Percentiles rank a stretch among this genome's conserved stretches.
phyloP scores from a whole-genome alignment of 1,140 invertebrate species.

The Pemphigus obesinymphae region DNA sequence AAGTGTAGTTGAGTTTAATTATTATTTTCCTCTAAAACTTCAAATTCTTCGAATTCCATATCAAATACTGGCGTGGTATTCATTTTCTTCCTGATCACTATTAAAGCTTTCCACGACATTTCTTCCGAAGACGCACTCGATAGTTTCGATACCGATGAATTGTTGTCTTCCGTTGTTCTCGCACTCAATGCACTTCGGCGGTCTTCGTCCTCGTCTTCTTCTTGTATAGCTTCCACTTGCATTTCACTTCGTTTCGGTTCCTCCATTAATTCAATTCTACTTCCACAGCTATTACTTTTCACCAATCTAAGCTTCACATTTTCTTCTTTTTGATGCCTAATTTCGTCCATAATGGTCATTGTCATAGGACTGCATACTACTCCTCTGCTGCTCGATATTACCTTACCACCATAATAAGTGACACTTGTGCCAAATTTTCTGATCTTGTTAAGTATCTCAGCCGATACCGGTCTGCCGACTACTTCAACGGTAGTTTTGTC shows the following conservation, averaged over 20 bases:
- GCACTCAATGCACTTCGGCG: conserved; percentile 50
- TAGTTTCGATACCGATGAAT: conserved; percentile 44
- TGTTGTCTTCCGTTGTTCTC: conserved; percentile 47
- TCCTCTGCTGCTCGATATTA: conserved; percentile 62
- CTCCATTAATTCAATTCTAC: conserved; percentile 70
- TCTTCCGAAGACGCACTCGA: conserved; percentile 48
- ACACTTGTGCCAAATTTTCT: conserved; percentile 77
- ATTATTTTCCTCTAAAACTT: conserved; percentile 53
- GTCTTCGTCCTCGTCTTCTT: conserved; percentile 48
- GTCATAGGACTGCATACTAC: conserved; percentile 61
- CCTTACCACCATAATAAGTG: conserved; percentile 79
- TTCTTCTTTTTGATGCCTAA: conserved; percentile 47
- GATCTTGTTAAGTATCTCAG: conserved; percentile 77
- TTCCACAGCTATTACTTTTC: conserved; percentile 79
- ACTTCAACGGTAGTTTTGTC: conserved; percentile 46
- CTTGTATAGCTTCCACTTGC: conserved; percentile 44
- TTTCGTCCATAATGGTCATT: conserved; percentile 63
- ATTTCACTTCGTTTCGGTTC: conserved; percentile 48
- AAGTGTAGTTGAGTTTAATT: neutral
- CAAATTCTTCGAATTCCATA: conserved; percentile 78
- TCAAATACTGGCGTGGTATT: conserved; percentile 61
- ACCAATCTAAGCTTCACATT: conserved; percentile 57
- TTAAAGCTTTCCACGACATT: conserved; percentile 50
- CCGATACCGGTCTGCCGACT: conserved; percentile 48
- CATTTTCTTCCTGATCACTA: conserved; percentile 11